Evolutionary conservation across 2,113 vertebrate genomes (phyloP).

Genomic region (Xenus cinereus): DNA sequence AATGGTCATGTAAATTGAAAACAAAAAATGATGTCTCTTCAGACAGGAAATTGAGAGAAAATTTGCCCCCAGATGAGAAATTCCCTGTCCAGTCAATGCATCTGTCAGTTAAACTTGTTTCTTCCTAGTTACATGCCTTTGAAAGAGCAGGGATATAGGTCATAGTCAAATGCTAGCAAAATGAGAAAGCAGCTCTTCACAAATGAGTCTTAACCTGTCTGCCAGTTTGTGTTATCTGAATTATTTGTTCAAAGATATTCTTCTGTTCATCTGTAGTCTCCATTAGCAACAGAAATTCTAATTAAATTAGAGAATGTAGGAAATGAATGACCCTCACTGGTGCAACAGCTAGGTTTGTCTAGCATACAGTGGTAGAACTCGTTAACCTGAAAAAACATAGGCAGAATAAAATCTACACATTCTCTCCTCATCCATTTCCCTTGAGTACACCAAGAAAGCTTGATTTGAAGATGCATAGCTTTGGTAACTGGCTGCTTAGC

Average conservation of each 20-base stretch:
- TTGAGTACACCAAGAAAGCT: neutral
- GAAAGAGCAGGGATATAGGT: neutral
- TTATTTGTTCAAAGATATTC: neutral
- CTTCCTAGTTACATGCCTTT: conserved; percentile 12
- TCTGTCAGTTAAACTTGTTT: conserved; percentile 41
- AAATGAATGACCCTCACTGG: neutral
- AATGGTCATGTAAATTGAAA: conserved; percentile 62
- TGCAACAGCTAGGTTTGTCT: neutral
- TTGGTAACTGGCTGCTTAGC: conserved; percentile 18
- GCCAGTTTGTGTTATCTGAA: neutral
- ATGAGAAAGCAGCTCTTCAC: neutral
- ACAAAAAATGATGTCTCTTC: conserved; percentile 62
- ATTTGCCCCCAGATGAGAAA: conserved; percentile 60
- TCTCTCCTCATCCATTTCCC: neutral
- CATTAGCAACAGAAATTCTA: neutral
- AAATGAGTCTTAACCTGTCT: neutral
- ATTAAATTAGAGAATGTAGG: neutral
- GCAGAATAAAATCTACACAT: neutral
- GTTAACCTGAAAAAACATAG: neutral
- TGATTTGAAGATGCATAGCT: neutral
- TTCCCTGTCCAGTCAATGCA: conserved; percentile 40
- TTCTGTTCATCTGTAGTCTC: neutral
- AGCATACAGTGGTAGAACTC: neutral
- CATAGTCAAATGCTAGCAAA: conserved; percentile 30
- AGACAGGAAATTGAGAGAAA: conserved; percentile 58